Conservation (phyloP, 2,888 invertebrate genomes). For the Auanema sp. region DNA sequence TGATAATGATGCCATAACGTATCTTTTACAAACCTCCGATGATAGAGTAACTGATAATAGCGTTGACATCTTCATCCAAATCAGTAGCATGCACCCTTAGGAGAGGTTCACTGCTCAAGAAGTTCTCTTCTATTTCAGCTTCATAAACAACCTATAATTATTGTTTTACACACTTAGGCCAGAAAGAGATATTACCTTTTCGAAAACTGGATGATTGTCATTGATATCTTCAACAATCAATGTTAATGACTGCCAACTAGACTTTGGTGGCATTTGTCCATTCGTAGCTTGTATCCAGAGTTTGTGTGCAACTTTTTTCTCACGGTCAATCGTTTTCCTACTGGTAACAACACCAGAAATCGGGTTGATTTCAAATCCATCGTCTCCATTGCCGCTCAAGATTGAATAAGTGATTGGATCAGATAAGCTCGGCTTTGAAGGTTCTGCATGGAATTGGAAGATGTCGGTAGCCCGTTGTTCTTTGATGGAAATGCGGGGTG, state of each 20-base stretch:
- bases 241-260: slow-evolving; percentile 24
- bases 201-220: slow-evolving; percentile 88
- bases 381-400: slow-evolving; percentile 16
- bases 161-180: slow-evolving; percentile 64
- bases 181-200: slow-evolving; percentile 17
- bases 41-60: slow-evolving; percentile 82
- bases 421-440: not conserved
- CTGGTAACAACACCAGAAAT: slow-evolving; percentile 20
- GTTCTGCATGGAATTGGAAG: slow-evolving; percentile 5
- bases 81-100: slow-evolving; percentile 82
- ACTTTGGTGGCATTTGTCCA: slow-evolving; percentile 27
- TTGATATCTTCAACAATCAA: slow-evolving; percentile 76
- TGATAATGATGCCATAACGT: not conserved
- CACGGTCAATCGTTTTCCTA: slow-evolving; percentile 25
- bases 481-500: not conserved
- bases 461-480: slow-evolving; percentile 3
- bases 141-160: slow-evolving; percentile 63
- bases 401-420: slow-evolving; percentile 15
- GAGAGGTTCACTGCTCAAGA: slow-evolving; percentile 19
- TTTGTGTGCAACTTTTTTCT: slow-evolving; percentile 19
- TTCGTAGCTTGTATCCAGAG: slow-evolving; percentile 30
- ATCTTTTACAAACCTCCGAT: slow-evolving; percentile 63
- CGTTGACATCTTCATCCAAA: slow-evolving; percentile 81
- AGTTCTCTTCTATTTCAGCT: slow-evolving; percentile 46
- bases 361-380: slow-evolving; percentile 19